Percentiles rank a stretch among this genome's conserved stretches.
phyloP scores from a whole-genome alignment of 2,888 invertebrate genomes.

The Minunthozetes semirufus region DNA sequence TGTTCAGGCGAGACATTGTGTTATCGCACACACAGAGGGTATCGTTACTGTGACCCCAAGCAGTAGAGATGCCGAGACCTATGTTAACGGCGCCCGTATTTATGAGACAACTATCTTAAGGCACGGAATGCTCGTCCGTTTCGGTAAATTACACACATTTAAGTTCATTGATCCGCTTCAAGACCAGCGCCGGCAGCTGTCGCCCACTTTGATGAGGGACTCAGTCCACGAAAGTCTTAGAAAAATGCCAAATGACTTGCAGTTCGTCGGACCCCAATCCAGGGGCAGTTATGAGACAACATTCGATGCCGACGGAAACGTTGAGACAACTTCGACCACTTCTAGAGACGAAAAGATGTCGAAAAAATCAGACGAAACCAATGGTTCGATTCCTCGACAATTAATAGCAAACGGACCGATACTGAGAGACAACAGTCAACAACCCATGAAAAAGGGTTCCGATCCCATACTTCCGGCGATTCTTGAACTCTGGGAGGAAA shows the following conservation, averaged over 20 bases:
- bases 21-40: slow-evolving; percentile 80
- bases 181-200: slow-evolving; percentile 42
- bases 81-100: slow-evolving; percentile 85
- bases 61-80: slow-evolving; percentile 85
- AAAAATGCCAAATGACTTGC: slow-evolving; percentile 7
- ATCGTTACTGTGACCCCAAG: slow-evolving; percentile 89
- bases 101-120: slow-evolving; percentile 85
- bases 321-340: slow-evolving; percentile 75
- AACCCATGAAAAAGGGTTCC: slow-evolving; percentile 54
- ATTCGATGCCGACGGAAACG: slow-evolving; percentile 83
- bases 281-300: slow-evolving; percentile 54
- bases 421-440: slow-evolving; percentile 11
- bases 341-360: slow-evolving; percentile 62
- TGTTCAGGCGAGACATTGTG: slow-evolving; percentile 88
- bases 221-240: slow-evolving; percentile 21
- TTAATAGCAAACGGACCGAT: neutral
- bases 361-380: slow-evolving; percentile 55
- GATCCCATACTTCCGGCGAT: slow-evolving; percentile 90
- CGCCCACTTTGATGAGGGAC: slow-evolving; percentile 1
- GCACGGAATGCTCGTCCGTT: slow-evolving; percentile 51
- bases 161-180: slow-evolving; percentile 51
- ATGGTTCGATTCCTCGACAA: slow-evolving; percentile 1
- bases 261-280: neutral
- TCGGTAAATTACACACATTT: slow-evolving; percentile 53
- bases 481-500: slow-evolving; percentile 87